A percentile compares a stretch with the other conserved stretches of the same genome.
These are phyloP conservation scores for Physeter macrocephalus DNA, from an alignment of 2,113 vertebrate species.

Conservation along the genomic window DNA sequence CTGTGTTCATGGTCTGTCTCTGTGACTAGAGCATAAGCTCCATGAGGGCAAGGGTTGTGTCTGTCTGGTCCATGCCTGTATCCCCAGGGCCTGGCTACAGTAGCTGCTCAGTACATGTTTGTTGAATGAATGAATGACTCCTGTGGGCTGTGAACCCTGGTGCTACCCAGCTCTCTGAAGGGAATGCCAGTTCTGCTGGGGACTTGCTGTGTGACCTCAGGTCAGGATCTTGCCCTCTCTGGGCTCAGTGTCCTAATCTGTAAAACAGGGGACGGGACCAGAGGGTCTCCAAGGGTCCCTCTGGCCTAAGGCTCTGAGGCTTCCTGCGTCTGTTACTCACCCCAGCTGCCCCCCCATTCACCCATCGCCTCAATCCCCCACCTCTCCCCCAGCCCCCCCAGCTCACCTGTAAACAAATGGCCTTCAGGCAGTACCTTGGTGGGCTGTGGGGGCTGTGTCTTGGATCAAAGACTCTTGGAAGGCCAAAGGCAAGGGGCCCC, in stretches of 20 bases:
- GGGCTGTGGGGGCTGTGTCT: background rate
- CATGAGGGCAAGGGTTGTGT: background rate
- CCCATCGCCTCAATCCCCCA: background rate
- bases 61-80: background rate
- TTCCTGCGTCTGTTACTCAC: background rate
- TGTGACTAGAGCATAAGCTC: background rate
- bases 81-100: background rate
- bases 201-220: background rate
- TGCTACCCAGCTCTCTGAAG: background rate
- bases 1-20: background rate
- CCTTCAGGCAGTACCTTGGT: background rate
- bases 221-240: background rate
- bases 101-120: background rate
- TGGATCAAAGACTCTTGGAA: conserved; percentile 21
- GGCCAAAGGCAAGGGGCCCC: background rate
- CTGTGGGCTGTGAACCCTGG: background rate
- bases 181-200: background rate
- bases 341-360: background rate
- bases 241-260: background rate
- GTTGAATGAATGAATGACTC: background rate
- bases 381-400: background rate
- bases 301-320: background rate
- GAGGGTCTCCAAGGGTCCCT: background rate
- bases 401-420: conserved; percentile 54
- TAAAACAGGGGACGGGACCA: background rate